Conservation (phyloP, 1,140 invertebrate species). For the Dendrolimus kikuchii region DNA sequence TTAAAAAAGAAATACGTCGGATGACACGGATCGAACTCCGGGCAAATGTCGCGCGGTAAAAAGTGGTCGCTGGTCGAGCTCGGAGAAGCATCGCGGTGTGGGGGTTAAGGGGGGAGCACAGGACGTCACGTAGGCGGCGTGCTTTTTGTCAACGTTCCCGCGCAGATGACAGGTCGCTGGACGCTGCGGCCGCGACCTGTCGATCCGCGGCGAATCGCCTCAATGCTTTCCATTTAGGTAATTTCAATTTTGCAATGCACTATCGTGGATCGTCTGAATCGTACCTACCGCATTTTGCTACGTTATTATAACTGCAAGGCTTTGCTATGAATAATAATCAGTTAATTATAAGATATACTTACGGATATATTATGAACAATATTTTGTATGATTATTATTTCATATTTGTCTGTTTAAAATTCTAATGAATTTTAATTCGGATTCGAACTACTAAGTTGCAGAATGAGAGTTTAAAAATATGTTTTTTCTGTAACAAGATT, state of each 20-base stretch:
- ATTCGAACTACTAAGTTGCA: no score
- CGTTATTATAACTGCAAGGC: no score
- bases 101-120: slow-evolving; percentile 29
- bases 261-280: slow-evolving; percentile 8
- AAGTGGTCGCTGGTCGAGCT: slow-evolving; percentile 55
- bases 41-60: slow-evolving; percentile 70
- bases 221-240: slow-evolving; percentile 49
- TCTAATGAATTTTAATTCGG: no score
- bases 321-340: no score
- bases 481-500: no score
- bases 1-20: slow-evolving; percentile 69
- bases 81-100: slow-evolving; percentile 13
- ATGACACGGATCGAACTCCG: slow-evolving; percentile 71
- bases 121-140: slow-evolving; percentile 68
- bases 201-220: slow-evolving; percentile 35
- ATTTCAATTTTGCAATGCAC: slow-evolving; percentile 14
- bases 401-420: no score
- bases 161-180: slow-evolving; percentile 69
- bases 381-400: no score
- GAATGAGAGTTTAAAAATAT: no score
- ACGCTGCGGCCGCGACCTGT: slow-evolving; percentile 51
- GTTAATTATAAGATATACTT: no score
- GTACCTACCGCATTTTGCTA: slow-evolving; percentile 15
- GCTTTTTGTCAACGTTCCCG: slow-evolving; percentile 71
- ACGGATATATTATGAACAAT: no score